A percentile compares a stretch with the other conserved stretches of the same genome.
phyloP scores from a whole-genome alignment of 1,140 invertebrate genomes.

The Hylaeus anthracinus region DNA sequence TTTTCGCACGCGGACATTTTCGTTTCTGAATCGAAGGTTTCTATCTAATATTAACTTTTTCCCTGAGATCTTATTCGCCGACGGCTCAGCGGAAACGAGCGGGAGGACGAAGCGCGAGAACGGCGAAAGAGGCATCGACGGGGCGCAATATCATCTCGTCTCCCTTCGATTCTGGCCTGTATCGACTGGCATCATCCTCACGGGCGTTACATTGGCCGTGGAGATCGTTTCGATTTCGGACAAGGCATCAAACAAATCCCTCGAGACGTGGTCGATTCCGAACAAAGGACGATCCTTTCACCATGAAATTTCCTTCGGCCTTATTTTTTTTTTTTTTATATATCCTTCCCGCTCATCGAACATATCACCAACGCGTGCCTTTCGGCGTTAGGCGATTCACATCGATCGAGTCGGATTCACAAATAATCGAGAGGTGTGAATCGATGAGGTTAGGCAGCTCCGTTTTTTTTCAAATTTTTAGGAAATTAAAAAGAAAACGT shows the following conservation, averaged over 20 bases:
- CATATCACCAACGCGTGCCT: neutral
- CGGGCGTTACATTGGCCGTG: slow-evolving; percentile 13
- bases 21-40: slow-evolving; percentile 12
- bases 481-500: no score
- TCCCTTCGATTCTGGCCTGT: slow-evolving; percentile 48
- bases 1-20: neutral
- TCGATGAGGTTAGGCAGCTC: no score
- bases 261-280: neutral
- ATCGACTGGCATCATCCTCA: slow-evolving; percentile 51
- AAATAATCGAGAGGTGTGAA: no score
- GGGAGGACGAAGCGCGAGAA: slow-evolving; percentile 13
- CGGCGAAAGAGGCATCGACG: slow-evolving; percentile 37
- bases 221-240: slow-evolving; percentile 48
- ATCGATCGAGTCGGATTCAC: no score
- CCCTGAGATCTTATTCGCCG: slow-evolving; percentile 46
- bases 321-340: neutral
- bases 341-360: neutral
- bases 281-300: slow-evolving; percentile 34
- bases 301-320: slow-evolving; percentile 1
- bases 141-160: slow-evolving; percentile 60
- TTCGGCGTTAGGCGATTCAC: neutral
- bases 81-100: slow-evolving; percentile 6
- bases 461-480: no score
- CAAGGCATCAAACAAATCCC: slow-evolving; percentile 40
- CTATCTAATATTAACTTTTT: slow-evolving; percentile 56